phyloP scores from a whole-genome alignment of 2,888 invertebrate species.

The Pegoplata infirma region DNA sequence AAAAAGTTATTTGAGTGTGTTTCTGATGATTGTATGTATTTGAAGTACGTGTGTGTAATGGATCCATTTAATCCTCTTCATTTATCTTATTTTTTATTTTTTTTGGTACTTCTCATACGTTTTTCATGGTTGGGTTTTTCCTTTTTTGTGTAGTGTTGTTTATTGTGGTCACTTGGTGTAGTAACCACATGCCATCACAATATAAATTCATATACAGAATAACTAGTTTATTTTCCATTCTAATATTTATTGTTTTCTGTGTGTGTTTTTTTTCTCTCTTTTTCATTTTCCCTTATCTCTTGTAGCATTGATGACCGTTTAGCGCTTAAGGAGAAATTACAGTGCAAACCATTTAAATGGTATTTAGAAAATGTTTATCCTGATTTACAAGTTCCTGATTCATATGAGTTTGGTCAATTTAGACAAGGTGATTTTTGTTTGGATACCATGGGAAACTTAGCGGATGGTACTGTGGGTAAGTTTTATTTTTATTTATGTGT shows the following conservation, averaged over 20 bases:
- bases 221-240: neutral
- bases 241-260: constrained; percentile 15
- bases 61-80: constrained; percentile 24
- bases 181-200: neutral
- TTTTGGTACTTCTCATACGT: neutral
- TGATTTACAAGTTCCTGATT: constrained; percentile 87
- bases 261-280: constrained; percentile 5
- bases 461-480: constrained; percentile 89
- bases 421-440: constrained; percentile 91
- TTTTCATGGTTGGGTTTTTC: neutral
- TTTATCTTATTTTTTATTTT: constrained; percentile 28
- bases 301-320: constrained; percentile 91
- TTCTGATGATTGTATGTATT: neutral
- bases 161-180: neutral
- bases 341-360: constrained; percentile 97
- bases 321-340: constrained; percentile 86
- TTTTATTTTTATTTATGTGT: constrained; percentile 34
- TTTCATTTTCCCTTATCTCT: constrained; percentile 3
- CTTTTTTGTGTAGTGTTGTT: no score
- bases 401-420: constrained; percentile 81
- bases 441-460: constrained; percentile 95
- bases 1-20: constrained; percentile 2
- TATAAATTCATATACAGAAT: neutral
- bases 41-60: neutral
- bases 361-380: constrained; percentile 96